Evolutionary conservation across 2,888 invertebrate genomes (phyloP).

Genomic region (Ferdinandea cuprea): DNA sequence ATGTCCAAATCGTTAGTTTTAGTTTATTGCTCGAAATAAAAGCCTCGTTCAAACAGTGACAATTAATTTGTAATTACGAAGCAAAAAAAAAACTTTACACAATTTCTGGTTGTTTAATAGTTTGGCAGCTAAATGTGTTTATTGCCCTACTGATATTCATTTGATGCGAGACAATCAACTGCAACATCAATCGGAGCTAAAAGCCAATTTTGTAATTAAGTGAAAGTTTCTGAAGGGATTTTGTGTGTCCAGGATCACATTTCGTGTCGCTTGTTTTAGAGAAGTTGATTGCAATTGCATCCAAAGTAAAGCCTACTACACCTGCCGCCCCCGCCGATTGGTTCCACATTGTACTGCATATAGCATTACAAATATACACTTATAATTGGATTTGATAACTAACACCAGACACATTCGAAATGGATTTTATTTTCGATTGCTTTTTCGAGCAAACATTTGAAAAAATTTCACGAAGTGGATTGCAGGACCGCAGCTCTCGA

Average conservation of each 20-base stretch:
- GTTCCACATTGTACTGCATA: not conserved
- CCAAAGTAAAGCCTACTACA: not conserved
- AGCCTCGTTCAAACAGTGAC: slow-evolving; percentile 23
- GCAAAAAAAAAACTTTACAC: not conserved
- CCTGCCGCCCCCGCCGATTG: not conserved
- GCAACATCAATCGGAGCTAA: slow-evolving; percentile 14
- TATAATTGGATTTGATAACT: not conserved
- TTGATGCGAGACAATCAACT: slow-evolving; percentile 9
- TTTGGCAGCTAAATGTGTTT: slow-evolving; percentile 43
- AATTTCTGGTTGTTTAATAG: slow-evolving; percentile 25
- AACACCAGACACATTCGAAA: slow-evolving; percentile 78
- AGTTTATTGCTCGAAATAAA: slow-evolving; percentile 60
- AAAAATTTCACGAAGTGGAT: slow-evolving; percentile 88
- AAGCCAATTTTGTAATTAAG: slow-evolving; percentile 17
- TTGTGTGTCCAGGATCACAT: not conserved
- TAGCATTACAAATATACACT: not conserved
- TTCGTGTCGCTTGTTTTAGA: slow-evolving; percentile 9
- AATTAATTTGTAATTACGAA: not conserved
- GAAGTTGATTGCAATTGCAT: slow-evolving; percentile 32
- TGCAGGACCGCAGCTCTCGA: slow-evolving; percentile 89
- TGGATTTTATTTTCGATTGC: slow-evolving; percentile 91
- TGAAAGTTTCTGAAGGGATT: not conserved
- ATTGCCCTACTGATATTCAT: not conserved
- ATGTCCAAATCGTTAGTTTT: slow-evolving; percentile 52
- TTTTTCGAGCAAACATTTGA: slow-evolving; percentile 91